Evolutionary conservation across 2,113 vertebrate genomes (phyloP), one percentile per base, ranked within the genome.

Genomic region (Neodon shergylaensis): DNA sequence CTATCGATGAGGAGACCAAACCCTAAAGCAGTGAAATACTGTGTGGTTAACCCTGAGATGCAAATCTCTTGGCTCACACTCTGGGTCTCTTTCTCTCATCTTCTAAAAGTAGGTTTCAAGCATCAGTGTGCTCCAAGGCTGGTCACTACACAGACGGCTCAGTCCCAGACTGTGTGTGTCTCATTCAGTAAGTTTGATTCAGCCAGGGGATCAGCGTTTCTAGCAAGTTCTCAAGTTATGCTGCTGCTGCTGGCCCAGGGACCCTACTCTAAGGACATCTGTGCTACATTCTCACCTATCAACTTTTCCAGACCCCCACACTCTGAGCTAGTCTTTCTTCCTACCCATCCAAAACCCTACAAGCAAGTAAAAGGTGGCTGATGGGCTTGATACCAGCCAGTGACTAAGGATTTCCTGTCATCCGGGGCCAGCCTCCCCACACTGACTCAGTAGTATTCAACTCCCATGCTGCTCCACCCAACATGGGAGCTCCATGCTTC

Each of bases 381-480:
- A 84, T 73, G 22, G 39, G 58, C 72, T 31, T 54, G 65, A 22
- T 66, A 82, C 83, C 77, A 68, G n/a, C 42, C 42, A 63, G 28
- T 83, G 81, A 90, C 39, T 94, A 77, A 92, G 39, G 44, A 70
- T 96, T 92, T 92, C 95, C 93, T 61, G 14, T 22, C 65, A 33
- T 31, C 74, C 21, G 54, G 33, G 58, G 87, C 76, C 96, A 77
- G 61, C 52, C 61, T 73, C 91, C 31, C 39, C 33, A 90, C 44
- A 72, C 13, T 88, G 47, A 66, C 16, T 61, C 49, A 31, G 54
- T 70, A 81, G 90, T 13, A 79, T 79, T 68, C 68, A 92, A 36
- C 36, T 42, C 13, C 68, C 44, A 33, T 36, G n/a, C 54, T 70
- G 66, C 52, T 58, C 70, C 68, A n/a, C 76, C 22, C 88, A 93